Evolutionary conservation across 2,113 vertebrate genomes (phyloP), one percentile per base, ranked within the genome.

Genomic region (Spea multiplicata): DNA sequence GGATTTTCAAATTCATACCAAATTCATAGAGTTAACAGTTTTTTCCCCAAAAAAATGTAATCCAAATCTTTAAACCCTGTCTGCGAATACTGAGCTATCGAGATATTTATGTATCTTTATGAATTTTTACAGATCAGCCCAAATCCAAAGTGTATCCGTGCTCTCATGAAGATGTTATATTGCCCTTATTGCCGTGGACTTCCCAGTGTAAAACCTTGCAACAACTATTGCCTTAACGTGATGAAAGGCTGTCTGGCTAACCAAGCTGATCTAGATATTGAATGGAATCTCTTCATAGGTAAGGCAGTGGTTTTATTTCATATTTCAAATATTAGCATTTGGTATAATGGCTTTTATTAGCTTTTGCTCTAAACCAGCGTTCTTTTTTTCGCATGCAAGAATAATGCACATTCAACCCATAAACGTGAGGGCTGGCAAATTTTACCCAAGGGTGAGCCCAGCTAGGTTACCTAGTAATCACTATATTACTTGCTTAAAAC

Each of bases 251-350:
- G 97, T 81, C 89, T 99, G 85, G 94, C 95, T 76, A 96, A 96
- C 87, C 95, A 96, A 84, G 95, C 95, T 0, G 94, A 97, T 86
- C 92, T 99, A 78, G 95, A 98, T 83, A 94, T 94, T 0, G 95
- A 98, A 84, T 99, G 97, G 97, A 98, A 95, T 83, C 94, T 95
- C 48, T 99, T 97, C 83, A 93, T 97, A 80, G 96, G 97, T 99
- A 91, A 93, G 96, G 88, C 57, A 2, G 67, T 71, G 4, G 74
- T 81, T 83, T 68, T 47, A 68, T 30, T 53, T 50, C 72, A 70
- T 30, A 1, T 30, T 30, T 30, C 30, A 30, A 30, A 30, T 30
- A 30, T 2, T 30, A 30, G 30, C 30, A 30, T 30, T 30, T 30
- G 30, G 30, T 30, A 30, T 30, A 30, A 30, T 30, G 30, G 1